Evolutionary conservation across 2,888 invertebrate species (phyloP).

Genomic region (Keiferia lycopersicella): DNA sequence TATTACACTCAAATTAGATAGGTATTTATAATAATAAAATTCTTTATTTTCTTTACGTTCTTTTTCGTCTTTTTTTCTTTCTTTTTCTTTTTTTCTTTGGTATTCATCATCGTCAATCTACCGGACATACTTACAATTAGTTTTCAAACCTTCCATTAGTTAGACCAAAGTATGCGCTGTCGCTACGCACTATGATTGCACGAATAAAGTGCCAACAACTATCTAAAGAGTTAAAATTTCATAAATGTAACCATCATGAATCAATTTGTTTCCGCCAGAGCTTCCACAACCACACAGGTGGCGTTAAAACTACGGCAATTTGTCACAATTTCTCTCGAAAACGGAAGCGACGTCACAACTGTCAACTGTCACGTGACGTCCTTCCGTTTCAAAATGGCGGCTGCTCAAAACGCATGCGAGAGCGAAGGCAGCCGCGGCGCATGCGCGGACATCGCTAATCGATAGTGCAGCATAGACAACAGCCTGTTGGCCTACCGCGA

Average conservation of each 20-base stretch:
- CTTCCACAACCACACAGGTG: neutral
- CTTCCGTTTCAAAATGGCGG: conserved; percentile 56
- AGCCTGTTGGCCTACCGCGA: conserved; percentile 71
- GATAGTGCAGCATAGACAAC: conserved; percentile 73
- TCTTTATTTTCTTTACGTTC: no score
- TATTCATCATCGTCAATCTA: no score
- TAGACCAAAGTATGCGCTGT: neutral
- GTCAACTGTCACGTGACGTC: conserved; percentile 72
- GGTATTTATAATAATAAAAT: no score
- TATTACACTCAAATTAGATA: no score
- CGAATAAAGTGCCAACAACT: neutral
- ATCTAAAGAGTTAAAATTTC: neutral
- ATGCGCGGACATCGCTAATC: conserved; percentile 48
- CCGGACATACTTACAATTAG: no score
- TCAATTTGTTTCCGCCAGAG: neutral
- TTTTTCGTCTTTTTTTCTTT: no score
- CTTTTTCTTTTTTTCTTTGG: no score
- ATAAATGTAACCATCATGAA: neutral
- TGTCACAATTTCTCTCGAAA: conserved; percentile 19
- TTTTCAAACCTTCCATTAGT: no score
- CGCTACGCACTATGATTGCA: neutral
- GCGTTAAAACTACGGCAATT: conserved; percentile 19
- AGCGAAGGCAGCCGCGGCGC: neutral
- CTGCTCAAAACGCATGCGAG: conserved; percentile 41
- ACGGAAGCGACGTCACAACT: conserved; percentile 42